Evolutionary conservation across 2,113 vertebrate genomes (phyloP).

Genomic region (Raja brachyura): DNA sequence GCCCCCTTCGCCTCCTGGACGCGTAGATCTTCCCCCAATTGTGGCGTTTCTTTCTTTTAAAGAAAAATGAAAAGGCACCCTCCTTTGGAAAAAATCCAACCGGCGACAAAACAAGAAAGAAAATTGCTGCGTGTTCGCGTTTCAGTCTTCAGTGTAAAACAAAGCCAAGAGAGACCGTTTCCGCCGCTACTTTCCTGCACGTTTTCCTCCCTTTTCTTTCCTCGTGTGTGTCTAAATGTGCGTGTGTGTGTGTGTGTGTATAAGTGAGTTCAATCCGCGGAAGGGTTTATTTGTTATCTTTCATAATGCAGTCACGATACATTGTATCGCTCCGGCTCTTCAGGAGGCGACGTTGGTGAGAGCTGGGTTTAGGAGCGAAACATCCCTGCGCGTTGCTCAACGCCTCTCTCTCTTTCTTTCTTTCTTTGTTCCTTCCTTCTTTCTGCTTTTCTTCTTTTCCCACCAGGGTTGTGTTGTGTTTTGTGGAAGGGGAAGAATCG

Average conservation of each 20-base stretch:
- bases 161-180: neutral
- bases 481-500: too few species aligned
- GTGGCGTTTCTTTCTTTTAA: neutral
- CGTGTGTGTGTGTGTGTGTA: neutral
- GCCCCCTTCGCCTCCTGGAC: neutral
- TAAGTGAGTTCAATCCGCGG: neutral
- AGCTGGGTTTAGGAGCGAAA: neutral
- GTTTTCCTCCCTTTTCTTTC: neutral
- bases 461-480: too few species aligned
- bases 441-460: neutral
- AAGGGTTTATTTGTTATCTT: slow-evolving; percentile 8
- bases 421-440: too few species aligned
- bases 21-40: neutral
- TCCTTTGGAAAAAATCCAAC: slow-evolving; percentile 4
- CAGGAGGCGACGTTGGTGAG: neutral
- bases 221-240: too few species aligned
- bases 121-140: slow-evolving; percentile 10
- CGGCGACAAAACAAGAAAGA: neutral
- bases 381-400: slow-evolving; percentile 14
- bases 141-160: neutral
- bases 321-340: neutral
- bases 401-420: neutral
- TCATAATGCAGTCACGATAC: slow-evolving; percentile 21
- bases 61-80: neutral
- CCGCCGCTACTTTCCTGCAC: slow-evolving; percentile 16